Conservation (phyloP, 2,797 vertebrate species). For the Liparis tanakae region DNA sequence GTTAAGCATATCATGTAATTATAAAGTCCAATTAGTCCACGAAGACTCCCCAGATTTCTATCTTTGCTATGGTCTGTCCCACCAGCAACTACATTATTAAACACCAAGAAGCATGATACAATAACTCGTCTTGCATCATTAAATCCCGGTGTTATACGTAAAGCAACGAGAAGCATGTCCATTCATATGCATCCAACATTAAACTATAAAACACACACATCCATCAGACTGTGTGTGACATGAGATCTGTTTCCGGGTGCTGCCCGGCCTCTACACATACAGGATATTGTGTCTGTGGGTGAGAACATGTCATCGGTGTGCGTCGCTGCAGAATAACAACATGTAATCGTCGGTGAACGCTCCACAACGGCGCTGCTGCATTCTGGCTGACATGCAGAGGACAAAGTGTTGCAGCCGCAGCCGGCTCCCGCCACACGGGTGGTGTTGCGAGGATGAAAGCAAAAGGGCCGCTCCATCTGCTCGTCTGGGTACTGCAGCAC, state of each 20-base stretch:
- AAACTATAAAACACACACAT: slow-evolving; percentile 33
- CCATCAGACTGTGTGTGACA: not conserved
- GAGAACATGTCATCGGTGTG: not conserved
- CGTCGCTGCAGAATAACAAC: not conserved
- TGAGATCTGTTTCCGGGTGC: too few species aligned
- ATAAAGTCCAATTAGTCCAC: not conserved
- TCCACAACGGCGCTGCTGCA: slow-evolving; percentile 17
- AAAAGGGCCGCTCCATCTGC: not conserved
- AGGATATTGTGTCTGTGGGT: not conserved
- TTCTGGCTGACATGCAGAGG: slow-evolving; percentile 38
- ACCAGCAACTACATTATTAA: slow-evolving; percentile 61
- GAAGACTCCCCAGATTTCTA: slow-evolving; percentile 22
- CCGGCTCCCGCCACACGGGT: not conserved
- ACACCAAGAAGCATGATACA: slow-evolving; percentile 48
- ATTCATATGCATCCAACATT: slow-evolving; percentile 68
- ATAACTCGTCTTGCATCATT: slow-evolving; percentile 31
- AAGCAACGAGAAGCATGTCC: slow-evolving; percentile 38
- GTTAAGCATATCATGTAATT: not conserved
- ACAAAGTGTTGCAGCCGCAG: slow-evolving; percentile 11
- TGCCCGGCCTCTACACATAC: not conserved
- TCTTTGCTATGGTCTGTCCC: slow-evolving; percentile 54
- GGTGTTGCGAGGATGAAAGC: slow-evolving; percentile 1
- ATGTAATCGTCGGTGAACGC: not conserved
- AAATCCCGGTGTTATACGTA: slow-evolving; percentile 44
- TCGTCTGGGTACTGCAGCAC: not conserved